phyloP scores from a whole-genome alignment of 2,113 vertebrate species.

The Recurvirostra avosetta region DNA sequence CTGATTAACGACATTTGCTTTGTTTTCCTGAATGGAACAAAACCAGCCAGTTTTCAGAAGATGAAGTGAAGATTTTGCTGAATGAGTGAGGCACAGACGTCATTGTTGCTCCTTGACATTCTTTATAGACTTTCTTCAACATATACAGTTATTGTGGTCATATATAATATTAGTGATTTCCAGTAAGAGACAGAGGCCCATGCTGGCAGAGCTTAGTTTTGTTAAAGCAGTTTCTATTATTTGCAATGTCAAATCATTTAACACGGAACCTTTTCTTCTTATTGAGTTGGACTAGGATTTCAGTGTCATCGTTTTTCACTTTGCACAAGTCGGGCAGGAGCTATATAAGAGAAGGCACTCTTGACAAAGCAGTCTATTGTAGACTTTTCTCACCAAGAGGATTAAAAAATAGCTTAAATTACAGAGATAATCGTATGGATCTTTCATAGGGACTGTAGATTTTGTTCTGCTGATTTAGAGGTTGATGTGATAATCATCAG shows the following conservation, averaged over 20 bases:
- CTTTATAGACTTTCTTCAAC: background rate
- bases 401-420: constrained; percentile 37
- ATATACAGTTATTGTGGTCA: background rate
- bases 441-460: background rate
- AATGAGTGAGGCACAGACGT: background rate
- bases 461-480: background rate
- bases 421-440: background rate
- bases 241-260: constrained; percentile 5
- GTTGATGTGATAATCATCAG: constrained; percentile 39
- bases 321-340: background rate
- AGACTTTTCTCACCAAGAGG: background rate
- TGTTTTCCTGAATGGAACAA: background rate
- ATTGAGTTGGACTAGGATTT: background rate
- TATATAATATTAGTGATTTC: background rate
- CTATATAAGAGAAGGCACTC: background rate
- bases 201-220: constrained; percentile 6
- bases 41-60: background rate
- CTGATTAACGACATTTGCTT: background rate
- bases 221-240: background rate
- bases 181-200: background rate
- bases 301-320: background rate
- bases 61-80: background rate
- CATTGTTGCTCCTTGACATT: background rate
- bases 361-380: constrained; percentile 26
- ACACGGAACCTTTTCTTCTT: background rate